Conservation (phyloP, 2,797 vertebrate genomes). For the Sebastes iracundus region DNA sequence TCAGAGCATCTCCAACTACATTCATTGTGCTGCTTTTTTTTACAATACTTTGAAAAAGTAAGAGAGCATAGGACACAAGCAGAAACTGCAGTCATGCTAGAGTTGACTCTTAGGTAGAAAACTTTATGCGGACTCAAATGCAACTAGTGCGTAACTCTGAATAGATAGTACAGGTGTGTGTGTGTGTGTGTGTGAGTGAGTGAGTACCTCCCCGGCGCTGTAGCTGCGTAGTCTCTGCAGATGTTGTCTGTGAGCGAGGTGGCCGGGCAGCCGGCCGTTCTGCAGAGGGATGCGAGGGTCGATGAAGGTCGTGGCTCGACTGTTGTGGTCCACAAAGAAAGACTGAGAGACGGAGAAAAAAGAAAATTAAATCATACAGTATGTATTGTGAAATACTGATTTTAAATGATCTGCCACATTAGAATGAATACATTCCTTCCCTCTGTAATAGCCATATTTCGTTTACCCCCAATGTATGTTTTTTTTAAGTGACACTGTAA, state of each 20-base stretch:
- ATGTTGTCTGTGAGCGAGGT: slow-evolving; percentile 93
- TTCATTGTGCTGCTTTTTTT: neutral
- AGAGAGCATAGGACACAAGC: neutral
- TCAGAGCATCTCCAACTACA: neutral
- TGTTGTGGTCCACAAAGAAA: slow-evolving; percentile 98
- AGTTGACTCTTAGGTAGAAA: neutral
- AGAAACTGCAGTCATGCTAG: neutral
- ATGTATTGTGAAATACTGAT: neutral
- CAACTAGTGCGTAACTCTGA: neutral
- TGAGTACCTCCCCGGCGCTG: slow-evolving; percentile 93
- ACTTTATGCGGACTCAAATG: neutral
- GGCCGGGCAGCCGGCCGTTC: slow-evolving; percentile 91
- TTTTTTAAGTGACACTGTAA: too few relatives aligned
- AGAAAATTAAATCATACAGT: neutral
- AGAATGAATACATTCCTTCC: too few relatives aligned
- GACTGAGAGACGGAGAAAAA: slow-evolving; percentile 80
- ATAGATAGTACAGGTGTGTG: neutral
- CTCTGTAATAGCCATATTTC: too few relatives aligned
- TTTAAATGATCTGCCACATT: too few relatives aligned
- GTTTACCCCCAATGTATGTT: too few relatives aligned
- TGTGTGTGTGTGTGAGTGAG: neutral
- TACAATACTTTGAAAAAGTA: neutral
- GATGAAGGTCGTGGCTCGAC: slow-evolving; percentile 96
- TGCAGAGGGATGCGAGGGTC: slow-evolving; percentile 97
- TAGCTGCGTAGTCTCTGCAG: slow-evolving; percentile 97